phyloP scores from a whole-genome alignment of 2,888 invertebrate species.

The Dromius quadrimaculatus region DNA sequence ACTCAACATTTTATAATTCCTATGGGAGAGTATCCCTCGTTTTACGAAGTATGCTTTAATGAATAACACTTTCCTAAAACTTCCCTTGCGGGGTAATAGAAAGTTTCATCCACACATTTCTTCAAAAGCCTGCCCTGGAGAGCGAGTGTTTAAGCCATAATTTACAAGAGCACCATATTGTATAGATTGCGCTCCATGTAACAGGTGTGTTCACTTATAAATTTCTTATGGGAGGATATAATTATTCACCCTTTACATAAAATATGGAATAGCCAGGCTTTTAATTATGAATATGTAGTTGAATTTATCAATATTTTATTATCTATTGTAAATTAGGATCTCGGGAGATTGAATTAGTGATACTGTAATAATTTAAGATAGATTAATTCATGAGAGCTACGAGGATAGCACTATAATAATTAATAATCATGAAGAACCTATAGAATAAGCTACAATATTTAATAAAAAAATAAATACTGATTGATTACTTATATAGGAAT shows the following conservation, averaged over 20 bases:
- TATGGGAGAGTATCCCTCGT: not conserved
- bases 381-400: too few species aligned
- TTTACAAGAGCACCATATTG: not conserved
- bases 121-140: conserved; percentile 1
- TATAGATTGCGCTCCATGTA: not conserved
- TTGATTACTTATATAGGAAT: too few species aligned
- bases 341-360: too few species aligned
- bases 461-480: too few species aligned
- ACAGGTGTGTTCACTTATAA: not conserved
- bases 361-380: too few species aligned
- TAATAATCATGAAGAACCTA: too few species aligned
- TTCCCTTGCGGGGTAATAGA: not conserved
- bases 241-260: not conserved
- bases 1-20: not conserved
- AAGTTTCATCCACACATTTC: not conserved
- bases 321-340: not conserved
- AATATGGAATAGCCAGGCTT: too few species aligned
- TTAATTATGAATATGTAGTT: too few species aligned
- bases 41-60: not conserved
- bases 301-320: not conserved
- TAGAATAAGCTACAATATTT: too few species aligned
- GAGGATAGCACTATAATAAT: too few species aligned
- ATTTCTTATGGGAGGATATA: not conserved
- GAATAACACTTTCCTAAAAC: not conserved
- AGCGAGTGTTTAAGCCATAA: not conserved